phyloP scores from a whole-genome alignment of 2,113 vertebrate genomes.

The Ptyas mucosa region DNA sequence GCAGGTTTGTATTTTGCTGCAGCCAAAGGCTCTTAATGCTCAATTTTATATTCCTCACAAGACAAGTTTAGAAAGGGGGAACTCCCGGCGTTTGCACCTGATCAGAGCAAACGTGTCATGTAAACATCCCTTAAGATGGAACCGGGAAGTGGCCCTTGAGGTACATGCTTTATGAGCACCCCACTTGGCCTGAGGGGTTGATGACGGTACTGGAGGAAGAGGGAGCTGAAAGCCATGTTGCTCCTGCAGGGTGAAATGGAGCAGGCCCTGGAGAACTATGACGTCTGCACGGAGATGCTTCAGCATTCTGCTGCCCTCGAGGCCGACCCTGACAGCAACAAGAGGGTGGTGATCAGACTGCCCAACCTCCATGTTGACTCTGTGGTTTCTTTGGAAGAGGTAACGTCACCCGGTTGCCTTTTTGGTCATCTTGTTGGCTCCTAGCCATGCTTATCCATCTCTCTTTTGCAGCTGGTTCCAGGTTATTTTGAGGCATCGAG shows the following conservation, averaged over 20 bases:
- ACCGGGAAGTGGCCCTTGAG: not conserved
- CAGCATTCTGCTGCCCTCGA: constrained; percentile 69
- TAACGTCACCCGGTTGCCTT: constrained; percentile 40
- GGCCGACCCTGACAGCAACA: constrained; percentile 56
- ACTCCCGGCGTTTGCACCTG: not conserved
- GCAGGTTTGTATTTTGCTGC: constrained; percentile 73
- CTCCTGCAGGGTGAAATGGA: constrained; percentile 90
- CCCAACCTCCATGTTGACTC: constrained; percentile 89
- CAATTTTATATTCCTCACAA: not conserved
- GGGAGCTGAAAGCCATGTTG: not conserved
- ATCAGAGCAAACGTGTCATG: not conserved
- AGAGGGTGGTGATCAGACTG: constrained; percentile 71
- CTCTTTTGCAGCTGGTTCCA: not conserved
- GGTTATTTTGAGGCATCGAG: not conserved
- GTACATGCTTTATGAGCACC: not conserved
- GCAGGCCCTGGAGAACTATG: constrained; percentile 92
- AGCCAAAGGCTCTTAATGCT: not conserved
- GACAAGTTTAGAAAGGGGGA: not conserved
- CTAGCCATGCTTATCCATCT: not conserved
- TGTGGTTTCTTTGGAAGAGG: constrained; percentile 89
- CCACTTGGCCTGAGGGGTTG: not conserved
- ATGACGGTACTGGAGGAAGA: not conserved
- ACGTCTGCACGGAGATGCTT: constrained; percentile 86
- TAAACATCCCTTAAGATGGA: not conserved
- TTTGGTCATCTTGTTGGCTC: not conserved